phyloP scores from a whole-genome alignment of 2,888 invertebrate species.

The Gasteruption jaculator region DNA sequence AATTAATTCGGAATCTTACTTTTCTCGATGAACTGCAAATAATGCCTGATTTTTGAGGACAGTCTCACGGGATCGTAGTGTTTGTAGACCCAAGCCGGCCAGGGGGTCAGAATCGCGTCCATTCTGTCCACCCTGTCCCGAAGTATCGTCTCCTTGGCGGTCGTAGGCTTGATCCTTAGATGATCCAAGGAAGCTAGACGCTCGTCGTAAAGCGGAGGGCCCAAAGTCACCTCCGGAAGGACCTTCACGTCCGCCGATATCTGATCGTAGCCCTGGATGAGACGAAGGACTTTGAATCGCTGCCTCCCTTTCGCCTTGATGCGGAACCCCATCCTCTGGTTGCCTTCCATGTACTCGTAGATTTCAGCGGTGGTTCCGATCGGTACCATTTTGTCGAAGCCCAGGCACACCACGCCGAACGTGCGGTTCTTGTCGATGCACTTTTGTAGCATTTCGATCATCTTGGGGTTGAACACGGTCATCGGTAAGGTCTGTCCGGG shows the following conservation, averaged over 20 bases:
- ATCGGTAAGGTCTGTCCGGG: conserved; percentile 80
- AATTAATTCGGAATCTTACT: too few species aligned
- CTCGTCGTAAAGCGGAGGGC: conserved; percentile 55
- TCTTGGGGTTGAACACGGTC: conserved; percentile 56
- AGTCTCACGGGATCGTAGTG: conserved; percentile 58
- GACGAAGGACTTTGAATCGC: conserved; percentile 62
- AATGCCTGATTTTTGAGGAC: conserved; percentile 47
- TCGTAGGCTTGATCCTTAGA: conserved; percentile 29
- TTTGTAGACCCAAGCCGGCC: conserved; percentile 66
- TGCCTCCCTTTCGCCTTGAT: conserved; percentile 74
- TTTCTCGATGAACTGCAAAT: conserved; percentile 39
- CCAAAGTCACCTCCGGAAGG: conserved; percentile 63
- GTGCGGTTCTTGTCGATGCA: conserved; percentile 60
- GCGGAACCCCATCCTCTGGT: conserved; percentile 55
- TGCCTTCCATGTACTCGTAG: conserved; percentile 58
- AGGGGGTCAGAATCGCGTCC: conserved; percentile 58
- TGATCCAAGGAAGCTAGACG: conserved; percentile 40
- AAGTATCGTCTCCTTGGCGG: conserved; percentile 27
- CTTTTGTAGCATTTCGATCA: conserved; percentile 58
- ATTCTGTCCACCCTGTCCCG: conserved; percentile 39
- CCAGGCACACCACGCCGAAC: conserved; percentile 61
- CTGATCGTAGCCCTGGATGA: conserved; percentile 33
- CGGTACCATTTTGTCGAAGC: conserved; percentile 41
- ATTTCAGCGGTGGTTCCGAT: conserved; percentile 46
- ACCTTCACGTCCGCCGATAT: conserved; percentile 58